Base-by-base conservation (phyloP, 2,797 vertebrate species). In the Sarcoramphus papa region DNA sequence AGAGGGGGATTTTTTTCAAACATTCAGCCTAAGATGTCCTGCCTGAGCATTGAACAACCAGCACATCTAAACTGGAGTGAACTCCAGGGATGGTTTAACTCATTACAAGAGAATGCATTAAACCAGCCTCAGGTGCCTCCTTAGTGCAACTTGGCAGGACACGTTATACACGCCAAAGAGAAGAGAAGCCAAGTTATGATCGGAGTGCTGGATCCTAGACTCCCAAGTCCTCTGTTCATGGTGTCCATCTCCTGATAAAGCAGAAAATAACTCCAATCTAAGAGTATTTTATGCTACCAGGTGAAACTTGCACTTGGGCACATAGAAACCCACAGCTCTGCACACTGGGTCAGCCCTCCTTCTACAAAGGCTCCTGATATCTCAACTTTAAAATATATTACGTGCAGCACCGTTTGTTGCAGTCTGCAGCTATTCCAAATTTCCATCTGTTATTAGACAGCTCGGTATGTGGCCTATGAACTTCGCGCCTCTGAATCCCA, bases 141-240 rank as follows among this genome's bases (percentile, higher is more conserved):
- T 70, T 43, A 25, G 40, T 40, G 35, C 48, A 74, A 21, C 9
- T 54, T 40, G 27, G 40, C 41, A 78, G 37, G 10, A 14, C 22
- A 5, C 1, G 0, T n/a, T 17, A 20, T 16, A 50, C 5, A 7
- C 2, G 2, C 4, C 37, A 8, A 75, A 45, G 40, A 67, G 27
- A 82, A 84, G 37, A 53, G 43, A 78, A 92, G 68, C 23, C 14
- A n/a, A 69, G 21, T 7, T 43, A 6, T 21, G 37, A 60, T 8
- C 43, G 27, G 10, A 56, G 2, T 40, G 27, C 25, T 73, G 25
- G 51, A 67, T 75, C 27, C 50, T 50, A 47, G n/a, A 18, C 12
- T 73, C 50, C 24, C 35, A 48, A 48, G 8, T 20, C 28, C 16
- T 78, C 62, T 63, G 6, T 16, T 93, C 35, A 4, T 4, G 11